phyloP scores from a whole-genome alignment of 2,113 vertebrate genomes.

The rat (Rattus norvegicus) region DNA sequence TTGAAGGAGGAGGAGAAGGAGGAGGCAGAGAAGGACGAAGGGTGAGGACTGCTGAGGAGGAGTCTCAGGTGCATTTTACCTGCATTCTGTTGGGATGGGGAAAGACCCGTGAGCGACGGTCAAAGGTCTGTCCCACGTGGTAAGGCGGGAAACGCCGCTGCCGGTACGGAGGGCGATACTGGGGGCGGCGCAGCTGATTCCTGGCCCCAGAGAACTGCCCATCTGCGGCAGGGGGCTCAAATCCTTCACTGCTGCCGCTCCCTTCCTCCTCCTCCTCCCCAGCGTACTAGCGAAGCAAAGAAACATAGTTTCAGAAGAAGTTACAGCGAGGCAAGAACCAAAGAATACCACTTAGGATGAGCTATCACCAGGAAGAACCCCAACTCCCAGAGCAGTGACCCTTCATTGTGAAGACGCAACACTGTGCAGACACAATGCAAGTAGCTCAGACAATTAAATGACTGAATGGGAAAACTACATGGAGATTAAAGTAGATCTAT shows the following conservation, averaged over 20 bases:
- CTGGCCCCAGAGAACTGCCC: conserved; percentile 70
- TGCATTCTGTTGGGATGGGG: conserved; percentile 80
- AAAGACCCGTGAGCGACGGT: conserved; percentile 78
- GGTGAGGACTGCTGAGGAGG: conserved; percentile 67
- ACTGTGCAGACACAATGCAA: background rate
- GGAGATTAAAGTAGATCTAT: background rate
- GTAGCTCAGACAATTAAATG: conserved; percentile 36
- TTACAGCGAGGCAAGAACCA: conserved; percentile 60
- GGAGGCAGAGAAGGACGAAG: conserved; percentile 70
- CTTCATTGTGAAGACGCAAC: background rate
- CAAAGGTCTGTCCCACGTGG: conserved; percentile 76
- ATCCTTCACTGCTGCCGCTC: conserved; percentile 84
- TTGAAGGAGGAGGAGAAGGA: conserved; percentile 72
- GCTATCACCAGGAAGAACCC: background rate
- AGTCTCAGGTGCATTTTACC: conserved; percentile 77
- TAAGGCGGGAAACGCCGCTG: conserved; percentile 66
- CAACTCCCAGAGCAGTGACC: background rate
- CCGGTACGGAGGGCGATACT: conserved; percentile 59
- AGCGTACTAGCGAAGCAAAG: conserved; percentile 79
- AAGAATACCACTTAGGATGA: conserved; percentile 59
- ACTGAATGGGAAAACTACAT: conserved; percentile 61
- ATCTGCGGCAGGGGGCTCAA: conserved; percentile 71
- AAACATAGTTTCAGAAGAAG: conserved; percentile 69
- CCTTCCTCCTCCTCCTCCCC: conserved; percentile 79
- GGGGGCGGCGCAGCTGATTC: conserved; percentile 53